A percentile compares a stretch with the other conserved stretches of the same genome.
Evolutionary conservation across 2,888 invertebrate species (phyloP).

Genomic region (Tetropium fuscum): DNA sequence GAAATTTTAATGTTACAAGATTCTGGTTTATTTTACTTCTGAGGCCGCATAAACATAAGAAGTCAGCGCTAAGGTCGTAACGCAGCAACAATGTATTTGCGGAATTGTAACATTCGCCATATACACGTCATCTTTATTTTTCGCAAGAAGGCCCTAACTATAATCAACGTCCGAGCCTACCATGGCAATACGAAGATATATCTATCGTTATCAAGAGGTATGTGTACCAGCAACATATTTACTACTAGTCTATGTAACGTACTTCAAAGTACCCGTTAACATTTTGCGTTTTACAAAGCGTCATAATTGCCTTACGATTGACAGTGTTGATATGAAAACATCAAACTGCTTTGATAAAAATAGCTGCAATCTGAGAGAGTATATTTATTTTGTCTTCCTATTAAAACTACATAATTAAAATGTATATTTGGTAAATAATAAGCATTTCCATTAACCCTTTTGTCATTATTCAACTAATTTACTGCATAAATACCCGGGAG

Average conservation of each 20-base stretch:
- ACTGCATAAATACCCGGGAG: too few relatives aligned
- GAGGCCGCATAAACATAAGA: constrained; percentile 13
- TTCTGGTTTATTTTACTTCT: constrained; percentile 5
- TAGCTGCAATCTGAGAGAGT: neutral
- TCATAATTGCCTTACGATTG: constrained; percentile 1
- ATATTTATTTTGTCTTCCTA: constrained; percentile 11
- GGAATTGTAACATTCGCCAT: constrained; percentile 6
- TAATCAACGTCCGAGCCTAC: constrained; percentile 21
- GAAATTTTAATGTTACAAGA: constrained; percentile 16
- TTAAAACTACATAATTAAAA: neutral
- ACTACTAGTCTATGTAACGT: constrained; percentile 8
- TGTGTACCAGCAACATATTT: constrained; percentile 24
- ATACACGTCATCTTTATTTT: constrained; percentile 20
- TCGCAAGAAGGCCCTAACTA: constrained; percentile 22
- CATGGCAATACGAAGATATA: constrained; percentile 20
- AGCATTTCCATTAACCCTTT: constrained; percentile 20
- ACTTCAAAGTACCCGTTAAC: constrained; percentile 10
- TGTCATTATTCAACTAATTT: constrained; percentile 9
- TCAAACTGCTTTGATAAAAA: neutral
- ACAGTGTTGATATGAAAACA: neutral
- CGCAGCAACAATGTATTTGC: constrained; percentile 15
- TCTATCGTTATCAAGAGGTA: constrained; percentile 13
- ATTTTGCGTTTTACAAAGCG: constrained; percentile 4
- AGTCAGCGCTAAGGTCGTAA: constrained; percentile 18
- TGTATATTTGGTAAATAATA: neutral